Evolutionary conservation across 2,888 invertebrate genomes (phyloP).

Genomic region (Chironomus riparius): DNA sequence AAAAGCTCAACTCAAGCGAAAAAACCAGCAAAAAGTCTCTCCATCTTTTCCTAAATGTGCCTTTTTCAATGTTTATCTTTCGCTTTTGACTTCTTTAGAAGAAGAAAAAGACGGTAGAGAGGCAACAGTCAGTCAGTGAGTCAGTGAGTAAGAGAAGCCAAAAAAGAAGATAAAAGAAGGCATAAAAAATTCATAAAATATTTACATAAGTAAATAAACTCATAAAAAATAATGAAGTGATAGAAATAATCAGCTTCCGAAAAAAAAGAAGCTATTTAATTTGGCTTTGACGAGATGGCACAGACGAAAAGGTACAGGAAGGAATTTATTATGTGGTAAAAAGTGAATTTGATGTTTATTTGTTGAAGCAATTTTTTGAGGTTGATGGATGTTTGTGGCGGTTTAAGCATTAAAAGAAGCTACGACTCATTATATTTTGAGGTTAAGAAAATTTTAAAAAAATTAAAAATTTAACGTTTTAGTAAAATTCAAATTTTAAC

Average conservation of each 20-base stretch:
- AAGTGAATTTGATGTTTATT: too few species aligned
- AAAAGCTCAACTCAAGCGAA: not conserved
- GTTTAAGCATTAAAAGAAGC: too few species aligned
- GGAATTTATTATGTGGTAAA: too few species aligned
- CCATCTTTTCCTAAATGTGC: not conserved
- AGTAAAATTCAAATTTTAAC: not conserved
- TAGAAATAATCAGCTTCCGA: constrained; percentile 24
- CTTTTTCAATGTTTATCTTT: not conserved
- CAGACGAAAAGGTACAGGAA: not conserved
- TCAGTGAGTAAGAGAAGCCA: not conserved
- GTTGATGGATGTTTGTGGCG: too few species aligned
- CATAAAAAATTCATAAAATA: constrained; percentile 26
- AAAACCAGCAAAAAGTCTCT: not conserved
- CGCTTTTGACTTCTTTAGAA: not conserved
- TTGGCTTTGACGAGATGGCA: not conserved
- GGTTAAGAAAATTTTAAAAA: too few species aligned
- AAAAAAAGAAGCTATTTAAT: constrained; percentile 14
- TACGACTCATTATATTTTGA: not conserved
- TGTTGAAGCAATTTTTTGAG: too few species aligned
- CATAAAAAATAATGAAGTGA: constrained; percentile 26
- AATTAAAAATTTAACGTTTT: too few species aligned
- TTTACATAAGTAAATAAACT: constrained; percentile 26
- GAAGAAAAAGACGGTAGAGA: too few species aligned
- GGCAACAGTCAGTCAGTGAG: not conserved
- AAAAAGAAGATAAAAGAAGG: not conserved